phyloP scores from a whole-genome alignment of 1,140 invertebrate species.

The Hylaeus anthracinus region DNA sequence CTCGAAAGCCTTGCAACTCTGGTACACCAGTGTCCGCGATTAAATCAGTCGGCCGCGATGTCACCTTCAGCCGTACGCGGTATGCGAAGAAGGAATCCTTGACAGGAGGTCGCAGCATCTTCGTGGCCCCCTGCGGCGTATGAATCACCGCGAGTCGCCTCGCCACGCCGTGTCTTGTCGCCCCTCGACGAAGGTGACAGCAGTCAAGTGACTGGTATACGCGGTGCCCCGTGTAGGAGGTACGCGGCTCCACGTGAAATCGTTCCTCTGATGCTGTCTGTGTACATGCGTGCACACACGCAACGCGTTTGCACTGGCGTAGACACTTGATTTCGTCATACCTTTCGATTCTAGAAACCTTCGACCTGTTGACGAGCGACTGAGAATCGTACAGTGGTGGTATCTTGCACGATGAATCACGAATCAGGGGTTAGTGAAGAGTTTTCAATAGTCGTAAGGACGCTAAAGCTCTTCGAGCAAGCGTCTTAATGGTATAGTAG shows the following conservation, averaged over 20 bases:
- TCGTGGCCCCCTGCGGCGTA: constrained; percentile 71
- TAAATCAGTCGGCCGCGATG: constrained; percentile 75
- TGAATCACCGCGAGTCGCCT: constrained; percentile 73
- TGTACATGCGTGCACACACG: constrained; percentile 27
- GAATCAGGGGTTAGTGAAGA: no score
- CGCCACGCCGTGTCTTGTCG: constrained; percentile 72
- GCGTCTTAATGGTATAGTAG: no score
- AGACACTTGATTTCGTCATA: no score
- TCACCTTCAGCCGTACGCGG: constrained; percentile 69
- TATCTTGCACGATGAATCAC: no score
- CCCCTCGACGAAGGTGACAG: constrained; percentile 76
- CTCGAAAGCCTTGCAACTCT: constrained; percentile 5
- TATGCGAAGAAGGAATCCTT: constrained; percentile 73
- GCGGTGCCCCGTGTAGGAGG: constrained; percentile 67
- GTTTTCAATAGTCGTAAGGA: no score
- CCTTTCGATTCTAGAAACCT: no score
- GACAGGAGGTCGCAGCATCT: constrained; percentile 76
- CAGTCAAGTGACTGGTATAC: constrained; percentile 74
- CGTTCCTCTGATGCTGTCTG: not conserved
- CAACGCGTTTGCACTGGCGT: constrained; percentile 13
- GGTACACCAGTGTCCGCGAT: constrained; percentile 66
- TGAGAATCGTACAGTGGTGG: no score
- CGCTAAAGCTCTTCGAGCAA: no score
- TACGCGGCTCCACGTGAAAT: constrained; percentile 53
- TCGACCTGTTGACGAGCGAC: no score